A percentile compares a stretch with the other conserved stretches of the same genome.
Evolutionary conservation across 1,140 invertebrate genomes (phyloP).

Genomic region (Manduca sexta): DNA sequence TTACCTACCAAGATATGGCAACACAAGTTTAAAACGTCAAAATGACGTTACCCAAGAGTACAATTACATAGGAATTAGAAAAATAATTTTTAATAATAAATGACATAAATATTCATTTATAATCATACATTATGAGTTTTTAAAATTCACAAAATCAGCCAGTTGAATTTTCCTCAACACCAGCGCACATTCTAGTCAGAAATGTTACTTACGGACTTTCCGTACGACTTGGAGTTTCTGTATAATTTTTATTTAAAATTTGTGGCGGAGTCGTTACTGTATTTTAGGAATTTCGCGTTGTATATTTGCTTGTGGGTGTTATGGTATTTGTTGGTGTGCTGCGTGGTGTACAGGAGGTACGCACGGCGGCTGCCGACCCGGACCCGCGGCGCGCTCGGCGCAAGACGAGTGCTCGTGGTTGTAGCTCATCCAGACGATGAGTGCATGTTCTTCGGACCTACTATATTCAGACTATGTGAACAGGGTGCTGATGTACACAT

Average conservation of each 20-base stretch:
- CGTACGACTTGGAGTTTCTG: slow-evolving; percentile 40
- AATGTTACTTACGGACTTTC: slow-evolving; percentile 49
- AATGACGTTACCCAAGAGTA: slow-evolving; percentile 10
- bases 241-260: slow-evolving; percentile 55
- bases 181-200: slow-evolving; percentile 47
- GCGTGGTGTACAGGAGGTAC: slow-evolving; percentile 60
- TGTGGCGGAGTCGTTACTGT: slow-evolving; percentile 47
- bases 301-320: slow-evolving; percentile 59
- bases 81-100: slow-evolving; percentile 5
- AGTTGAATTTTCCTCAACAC: slow-evolving; percentile 1
- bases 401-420: slow-evolving; percentile 83
- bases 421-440: slow-evolving; percentile 98
- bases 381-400: slow-evolving; percentile 50
- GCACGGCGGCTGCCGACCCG: slow-evolving; percentile 51
- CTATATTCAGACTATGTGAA: slow-evolving; percentile 82
- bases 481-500: slow-evolving; percentile 81
- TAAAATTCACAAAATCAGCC: neutral
- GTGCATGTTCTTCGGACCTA: slow-evolving; percentile 98
- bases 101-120: neutral
- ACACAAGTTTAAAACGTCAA: slow-evolving; percentile 6
- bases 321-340: slow-evolving; percentile 58
- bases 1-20: too few relatives aligned
- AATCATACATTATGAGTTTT: too few relatives aligned
- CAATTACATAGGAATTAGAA: slow-evolving; percentile 10
- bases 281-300: slow-evolving; percentile 56